Percentiles rank a stretch among this genome's conserved stretches.
Evolutionary conservation across 2,888 invertebrate species (phyloP).

Genomic region (Belgica antarctica): DNA sequence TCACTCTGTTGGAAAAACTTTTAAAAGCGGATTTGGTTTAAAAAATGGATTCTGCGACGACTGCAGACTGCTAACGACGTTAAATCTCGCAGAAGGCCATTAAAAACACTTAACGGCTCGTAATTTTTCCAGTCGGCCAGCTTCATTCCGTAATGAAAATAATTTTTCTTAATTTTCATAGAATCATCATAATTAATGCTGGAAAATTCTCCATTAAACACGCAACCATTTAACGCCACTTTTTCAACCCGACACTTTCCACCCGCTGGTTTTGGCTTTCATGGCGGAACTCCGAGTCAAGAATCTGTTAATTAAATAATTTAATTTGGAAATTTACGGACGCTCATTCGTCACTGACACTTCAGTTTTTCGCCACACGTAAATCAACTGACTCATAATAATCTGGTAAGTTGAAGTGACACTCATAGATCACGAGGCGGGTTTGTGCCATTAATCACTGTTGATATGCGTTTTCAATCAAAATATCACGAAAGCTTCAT

Average conservation of each 20-base stretch:
- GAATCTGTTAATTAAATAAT: slow-evolving; percentile 41
- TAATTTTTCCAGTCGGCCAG: slow-evolving; percentile 12
- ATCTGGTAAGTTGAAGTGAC: slow-evolving; percentile 31
- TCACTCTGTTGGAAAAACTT: too few species aligned
- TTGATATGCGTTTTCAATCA: slow-evolving; percentile 43
- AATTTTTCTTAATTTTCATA: not conserved
- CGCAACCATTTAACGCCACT: slow-evolving; percentile 34
- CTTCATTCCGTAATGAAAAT: not conserved
- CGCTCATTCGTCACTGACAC: slow-evolving; percentile 37
- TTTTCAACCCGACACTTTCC: slow-evolving; percentile 22
- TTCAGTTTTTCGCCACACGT: not conserved
- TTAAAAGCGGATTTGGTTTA: too few species aligned
- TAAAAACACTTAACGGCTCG: not conserved
- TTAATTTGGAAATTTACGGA: slow-evolving; percentile 42
- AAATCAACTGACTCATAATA: slow-evolving; percentile 23
- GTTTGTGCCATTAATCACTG: slow-evolving; percentile 34
- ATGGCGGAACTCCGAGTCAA: not conserved
- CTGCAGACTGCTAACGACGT: too few species aligned
- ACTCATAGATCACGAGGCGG: slow-evolving; percentile 39
- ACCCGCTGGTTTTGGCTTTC: not conserved
- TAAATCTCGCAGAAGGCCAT: not conserved
- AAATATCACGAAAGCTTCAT: too few species aligned
- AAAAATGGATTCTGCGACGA: too few species aligned
- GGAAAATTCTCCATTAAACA: slow-evolving; percentile 30
- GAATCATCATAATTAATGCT: slow-evolving; percentile 31